Base-by-base conservation (phyloP, 2,797 vertebrate genomes). In the Lophius americanus region DNA sequence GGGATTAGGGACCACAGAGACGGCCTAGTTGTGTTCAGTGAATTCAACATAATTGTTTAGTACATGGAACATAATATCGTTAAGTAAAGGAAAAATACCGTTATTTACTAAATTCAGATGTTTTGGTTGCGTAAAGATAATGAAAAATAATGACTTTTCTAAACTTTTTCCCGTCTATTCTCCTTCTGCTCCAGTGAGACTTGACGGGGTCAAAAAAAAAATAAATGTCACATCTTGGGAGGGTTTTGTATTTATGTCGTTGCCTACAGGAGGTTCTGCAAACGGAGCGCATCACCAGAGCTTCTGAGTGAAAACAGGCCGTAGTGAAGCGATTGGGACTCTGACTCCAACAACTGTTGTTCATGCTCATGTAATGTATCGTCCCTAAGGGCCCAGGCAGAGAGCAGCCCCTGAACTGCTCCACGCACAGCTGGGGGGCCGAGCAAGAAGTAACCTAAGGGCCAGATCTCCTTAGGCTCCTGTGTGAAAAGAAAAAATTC, bases 311-410 rank as follows among this genome's bases (percentile, higher is more conserved):
- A 68, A 63, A 79, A 60, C 68, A 64, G 41, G 63, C 60, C 54
- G 67, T 42, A 53, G 47, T 52, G 64, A 60, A 57, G 68, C 14
- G 55, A 14, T 11, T 53, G 54, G 56, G 76, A 74, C 66, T 23
- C 23, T 41, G 42, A 68, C 75, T 68, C 55, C 49, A 58, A 72
- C 70, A 68, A 23, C 23, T 23, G 23, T 23, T 73, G 76, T 75
- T 72, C 71, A 75, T 84, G 56, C 69, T 74, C 73, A 61, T 70
- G 58, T 80, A 66, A 90, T 89, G 86, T 83, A 88, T 84, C 0
- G 14, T 60, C 55, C 62, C 62, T 0, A 2, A 77, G 78, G 78
- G 72, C 79, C 33, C 12, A 50, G 58, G 65, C 38, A 41, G 53
- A 78, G 72, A 79, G 63, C 52, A 73, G 68, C 58, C 72, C 71